Percentiles rank a stretch among this genome's conserved stretches.
Evolutionary conservation across 2,888 invertebrate species (phyloP).

Genomic region (Steinernema hermaphroditum): DNA sequence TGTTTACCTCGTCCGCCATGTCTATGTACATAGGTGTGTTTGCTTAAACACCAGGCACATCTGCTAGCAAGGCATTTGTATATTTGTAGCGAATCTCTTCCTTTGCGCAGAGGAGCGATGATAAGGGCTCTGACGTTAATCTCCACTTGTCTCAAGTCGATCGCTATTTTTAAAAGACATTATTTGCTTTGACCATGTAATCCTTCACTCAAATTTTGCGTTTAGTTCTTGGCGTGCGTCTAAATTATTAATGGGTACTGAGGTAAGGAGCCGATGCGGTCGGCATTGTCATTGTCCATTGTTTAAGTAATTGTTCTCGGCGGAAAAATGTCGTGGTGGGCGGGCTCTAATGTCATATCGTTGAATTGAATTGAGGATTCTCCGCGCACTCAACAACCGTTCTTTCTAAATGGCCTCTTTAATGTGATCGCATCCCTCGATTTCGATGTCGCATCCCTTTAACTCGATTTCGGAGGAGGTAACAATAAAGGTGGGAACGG

Average conservation of each 20-base stretch:
- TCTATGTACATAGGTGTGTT: slow-evolving; percentile 5
- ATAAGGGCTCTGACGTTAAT: neutral
- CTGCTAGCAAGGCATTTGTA: neutral
- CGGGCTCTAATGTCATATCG: neutral
- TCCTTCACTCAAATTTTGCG: neutral
- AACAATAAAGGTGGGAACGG: slow-evolving; percentile 23
- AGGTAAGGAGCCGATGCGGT: neutral
- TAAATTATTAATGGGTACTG: neutral
- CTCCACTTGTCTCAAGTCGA: neutral
- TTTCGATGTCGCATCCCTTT: slow-evolving; percentile 19
- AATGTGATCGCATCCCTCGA: slow-evolving; percentile 21
- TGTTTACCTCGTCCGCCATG: neutral
- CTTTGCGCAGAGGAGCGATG: neutral
- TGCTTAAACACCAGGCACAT: slow-evolving; percentile 6
- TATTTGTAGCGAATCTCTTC: neutral
- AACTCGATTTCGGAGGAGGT: slow-evolving; percentile 5
- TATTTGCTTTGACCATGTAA: neutral
- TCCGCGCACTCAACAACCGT: slow-evolving; percentile 20
- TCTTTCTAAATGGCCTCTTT: slow-evolving; percentile 22
- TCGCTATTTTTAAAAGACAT: neutral
- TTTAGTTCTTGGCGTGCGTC: neutral
- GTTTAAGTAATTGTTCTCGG: neutral
- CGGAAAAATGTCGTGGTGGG: neutral
- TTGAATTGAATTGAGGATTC: slow-evolving; percentile 21
- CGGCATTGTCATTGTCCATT: neutral